Evolutionary conservation across 2,797 vertebrate species (phyloP).

Genomic region (Smutsia gigantea): DNA sequence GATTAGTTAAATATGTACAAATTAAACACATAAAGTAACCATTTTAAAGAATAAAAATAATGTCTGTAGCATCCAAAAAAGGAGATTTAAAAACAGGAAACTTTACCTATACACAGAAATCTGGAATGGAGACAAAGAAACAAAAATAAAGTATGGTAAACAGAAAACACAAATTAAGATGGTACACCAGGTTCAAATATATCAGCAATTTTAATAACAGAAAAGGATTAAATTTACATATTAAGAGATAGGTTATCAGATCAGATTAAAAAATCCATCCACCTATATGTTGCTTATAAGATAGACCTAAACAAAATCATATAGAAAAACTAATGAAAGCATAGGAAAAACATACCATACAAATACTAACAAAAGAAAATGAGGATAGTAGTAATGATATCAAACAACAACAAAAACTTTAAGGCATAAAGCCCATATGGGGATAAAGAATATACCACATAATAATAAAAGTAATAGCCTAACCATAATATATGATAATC

Average conservation of each 20-base stretch:
- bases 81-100: not conserved
- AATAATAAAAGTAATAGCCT: not conserved
- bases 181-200: not conserved
- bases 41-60: conserved; percentile 24
- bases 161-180: not conserved
- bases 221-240: not conserved
- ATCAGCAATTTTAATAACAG: not conserved
- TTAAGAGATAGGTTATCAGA: not conserved
- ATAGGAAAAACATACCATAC: not conserved
- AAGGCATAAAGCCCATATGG: not conserved
- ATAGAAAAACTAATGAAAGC: not conserved
- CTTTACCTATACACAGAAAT: not conserved
- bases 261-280: not conserved
- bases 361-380: not conserved
- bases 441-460: not conserved
- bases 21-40: not conserved
- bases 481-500: not conserved
- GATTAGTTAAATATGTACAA: not conserved
- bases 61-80: not conserved
- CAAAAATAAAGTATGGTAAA: not conserved
- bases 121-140: not conserved
- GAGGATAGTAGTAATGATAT: not conserved
- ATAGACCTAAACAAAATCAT: not conserved
- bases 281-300: not conserved
- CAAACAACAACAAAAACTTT: conserved; percentile 3